Conservation (phyloP, 2,888 invertebrate species). For the Esperia sulphurella region DNA sequence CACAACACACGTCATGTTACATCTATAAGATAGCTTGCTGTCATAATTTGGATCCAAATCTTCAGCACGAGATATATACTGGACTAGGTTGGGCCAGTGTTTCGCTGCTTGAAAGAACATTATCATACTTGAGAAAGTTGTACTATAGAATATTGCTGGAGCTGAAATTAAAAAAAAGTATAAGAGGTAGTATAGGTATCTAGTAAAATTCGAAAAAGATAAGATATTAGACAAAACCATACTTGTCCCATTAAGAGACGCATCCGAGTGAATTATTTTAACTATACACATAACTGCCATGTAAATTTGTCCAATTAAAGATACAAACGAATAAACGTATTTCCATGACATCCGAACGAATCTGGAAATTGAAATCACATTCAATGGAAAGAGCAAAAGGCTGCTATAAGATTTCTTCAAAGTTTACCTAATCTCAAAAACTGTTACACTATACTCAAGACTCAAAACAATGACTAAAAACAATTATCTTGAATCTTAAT, state of each 20-base stretch:
- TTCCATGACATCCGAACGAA: conserved; percentile 57
- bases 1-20: conserved; percentile 53
- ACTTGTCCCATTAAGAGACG: conserved; percentile 51
- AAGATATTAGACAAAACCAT: conserved; percentile 10
- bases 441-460: too few relatives aligned
- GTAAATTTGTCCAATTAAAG: conserved; percentile 54
- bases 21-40: conserved; percentile 34
- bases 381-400: too few relatives aligned
- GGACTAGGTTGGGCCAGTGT: conserved; percentile 50
- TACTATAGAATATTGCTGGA: conserved; percentile 54
- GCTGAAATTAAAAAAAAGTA: conserved; percentile 31
- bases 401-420: too few relatives aligned
- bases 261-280: conserved; percentile 29
- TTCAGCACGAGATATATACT: conserved; percentile 45
- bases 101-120: conserved; percentile 52
- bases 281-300: conserved; percentile 48
- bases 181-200: too few relatives aligned
- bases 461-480: too few relatives aligned
- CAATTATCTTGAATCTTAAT: too few relatives aligned
- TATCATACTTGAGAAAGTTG: conserved; percentile 50
- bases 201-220: neutral
- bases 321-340: conserved; percentile 42
- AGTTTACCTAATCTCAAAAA: too few relatives aligned
- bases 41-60: conserved; percentile 53
- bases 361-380: conserved; percentile 32